Evolutionary conservation across 2,888 invertebrate species (phyloP), one percentile per base, ranked within the genome.

Genomic region (Vesta saturnalis): DNA sequence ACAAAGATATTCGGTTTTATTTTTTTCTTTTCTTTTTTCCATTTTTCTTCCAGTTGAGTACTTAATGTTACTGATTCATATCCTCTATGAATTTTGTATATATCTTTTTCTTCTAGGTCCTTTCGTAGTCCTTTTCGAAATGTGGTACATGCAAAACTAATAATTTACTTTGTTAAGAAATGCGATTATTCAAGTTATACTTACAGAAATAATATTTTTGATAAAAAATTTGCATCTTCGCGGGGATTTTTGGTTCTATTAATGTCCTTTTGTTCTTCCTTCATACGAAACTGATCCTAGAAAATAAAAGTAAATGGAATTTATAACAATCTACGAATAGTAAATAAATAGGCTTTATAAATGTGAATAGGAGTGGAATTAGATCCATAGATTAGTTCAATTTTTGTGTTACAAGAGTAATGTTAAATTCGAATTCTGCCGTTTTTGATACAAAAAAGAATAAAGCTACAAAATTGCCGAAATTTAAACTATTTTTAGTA

Each of bases 201-300:
- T 87, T 83, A 93, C 92, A 90, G 89, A 81, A 89, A 92, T 67
- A 88, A 88, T 75, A 89, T 83, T 72, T 88, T 86, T 1, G 92
- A 91, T 16, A 92, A 75, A 14, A 86, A 74, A 80, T 89, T 91
- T 1, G 92, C 90, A 3, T 77, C 87, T 76, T 90, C 88, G 70
- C 89, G 85, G 1, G 92, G 92, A 83, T 92, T 91, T 73, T 84
- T 81, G 77, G 87, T 82, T 76, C 86, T 82, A n/a, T n/a, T n/a
- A n/a, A n/a, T n/a, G n/a, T n/a, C n/a, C n/a, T n/a, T n/a, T n/a
- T n/a, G n/a, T n/a, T n/a, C n/a, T n/a, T n/a, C n/a, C n/a, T n/a
- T n/a, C n/a, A n/a, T n/a, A n/a, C n/a, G n/a, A n/a, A n/a, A n/a
- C n/a, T n/a, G n/a, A n/a, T n/a, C n/a, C n/a, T n/a, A n/a, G n/a